Evolutionary conservation across 2,797 vertebrate species (phyloP), one percentile per base, ranked within the genome.

Genomic region (Hipposideros larvatus): DNA sequence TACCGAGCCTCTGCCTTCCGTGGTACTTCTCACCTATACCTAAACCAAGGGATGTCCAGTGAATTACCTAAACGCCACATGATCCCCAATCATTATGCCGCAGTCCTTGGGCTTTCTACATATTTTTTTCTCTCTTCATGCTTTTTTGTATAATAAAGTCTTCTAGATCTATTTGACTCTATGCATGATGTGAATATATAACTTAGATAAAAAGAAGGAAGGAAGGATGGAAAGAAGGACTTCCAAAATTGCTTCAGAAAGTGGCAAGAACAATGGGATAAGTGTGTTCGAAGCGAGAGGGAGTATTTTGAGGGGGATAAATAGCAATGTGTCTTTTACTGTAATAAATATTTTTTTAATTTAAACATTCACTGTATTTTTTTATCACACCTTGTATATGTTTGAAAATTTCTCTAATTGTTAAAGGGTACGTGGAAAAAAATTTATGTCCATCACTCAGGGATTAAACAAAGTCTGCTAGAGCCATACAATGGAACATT

Each of bases 341-440:
- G 48, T 51, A 51, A 51, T 51, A 51, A 51, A 51, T 51, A 48
- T 14, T 51, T 51, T 51, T 51, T 51, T 51, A 14, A 51, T 51
- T 51, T 51, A 51, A 51, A 51, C 13, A 51, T 51, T 51, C 48
- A 51, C 14, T 51, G 14, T 51, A 51, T 51, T 51, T 51, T 51
- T 51, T 51, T 3, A 51, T 51, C 48, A 51, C 48, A 51, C 48
- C 48, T 51, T 14, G 14, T 51, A 14, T 66, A 55, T 4, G 7
- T 87, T 70, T 77, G 66, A 75, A 79, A 85, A 51, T 71, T 43
- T 92, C 34, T 87, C 57, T 74, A 73, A 88, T 31, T 85, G 41
- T 68, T 79, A 55, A 74, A 55, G 34, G 34, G 8, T 66, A 78
- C 26, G 66, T 59, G 71, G 63, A 85, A 75, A 91, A 43, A 75